phyloP scores from a whole-genome alignment of 30 jellyfish, hydroid and myxozoan genomes.

The Haliclystus octoradiatus region DNA sequence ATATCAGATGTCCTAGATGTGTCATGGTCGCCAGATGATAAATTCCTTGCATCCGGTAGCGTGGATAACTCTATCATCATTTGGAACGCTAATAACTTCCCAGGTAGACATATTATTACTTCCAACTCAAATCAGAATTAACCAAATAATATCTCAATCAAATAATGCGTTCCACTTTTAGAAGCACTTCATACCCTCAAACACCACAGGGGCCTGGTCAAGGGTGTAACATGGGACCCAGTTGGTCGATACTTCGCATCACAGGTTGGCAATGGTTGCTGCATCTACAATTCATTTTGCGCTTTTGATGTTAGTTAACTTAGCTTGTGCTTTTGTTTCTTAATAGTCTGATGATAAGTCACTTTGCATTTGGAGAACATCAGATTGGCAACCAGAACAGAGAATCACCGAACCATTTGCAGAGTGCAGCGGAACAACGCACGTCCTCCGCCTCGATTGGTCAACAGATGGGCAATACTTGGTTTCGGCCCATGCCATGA shows the following conservation, averaged over 20 bases:
- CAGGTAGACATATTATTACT: slow-evolving; percentile 25
- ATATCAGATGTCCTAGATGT: slow-evolving; percentile 74
- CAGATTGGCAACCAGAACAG: slow-evolving; percentile 74
- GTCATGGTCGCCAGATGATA: slow-evolving; percentile 97
- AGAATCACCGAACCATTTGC: slow-evolving; percentile 79
- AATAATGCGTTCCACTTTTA: background rate
- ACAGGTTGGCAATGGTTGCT: slow-evolving; percentile 40
- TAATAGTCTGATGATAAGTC: slow-evolving; percentile 98
- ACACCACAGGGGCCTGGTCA: slow-evolving; percentile 87
- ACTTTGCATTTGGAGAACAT: slow-evolving; percentile 66
- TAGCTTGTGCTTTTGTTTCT: background rate
- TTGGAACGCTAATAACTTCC: slow-evolving; percentile 89
- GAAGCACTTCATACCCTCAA: slow-evolving; percentile 36
- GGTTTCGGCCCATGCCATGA: slow-evolving; percentile 97
- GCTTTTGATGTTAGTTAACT: too few species aligned
- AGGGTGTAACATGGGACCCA: slow-evolving; percentile 99
- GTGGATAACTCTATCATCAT: slow-evolving; percentile 72
- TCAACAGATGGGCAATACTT: slow-evolving; percentile 98
- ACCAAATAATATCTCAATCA: background rate
- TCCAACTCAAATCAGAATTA: background rate
- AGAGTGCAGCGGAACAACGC: slow-evolving; percentile 92
- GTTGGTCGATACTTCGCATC: slow-evolving; percentile 97
- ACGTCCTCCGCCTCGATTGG: slow-evolving; percentile 90
- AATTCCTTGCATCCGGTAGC: slow-evolving; percentile 91
- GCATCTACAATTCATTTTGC: too few species aligned